phyloP scores from a whole-genome alignment of 1,140 invertebrate genomes.

The Pteromalus puparum region DNA sequence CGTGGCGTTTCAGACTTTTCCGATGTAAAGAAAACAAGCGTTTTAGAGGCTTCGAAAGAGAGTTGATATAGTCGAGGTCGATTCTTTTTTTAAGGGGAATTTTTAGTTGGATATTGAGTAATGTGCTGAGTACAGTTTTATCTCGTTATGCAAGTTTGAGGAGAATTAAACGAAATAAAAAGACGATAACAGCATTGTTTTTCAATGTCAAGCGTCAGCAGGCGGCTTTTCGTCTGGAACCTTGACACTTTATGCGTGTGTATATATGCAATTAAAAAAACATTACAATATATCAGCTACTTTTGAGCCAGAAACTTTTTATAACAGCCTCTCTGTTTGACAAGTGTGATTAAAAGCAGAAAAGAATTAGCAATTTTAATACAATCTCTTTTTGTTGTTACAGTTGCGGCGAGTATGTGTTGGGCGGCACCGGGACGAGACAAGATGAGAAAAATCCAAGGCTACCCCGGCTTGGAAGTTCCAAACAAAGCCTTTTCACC shows the following conservation, averaged over 20 bases:
- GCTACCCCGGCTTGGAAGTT: slow-evolving; percentile 11
- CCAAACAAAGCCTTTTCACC: slow-evolving; percentile 37
- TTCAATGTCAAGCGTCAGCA: too few relatives aligned
- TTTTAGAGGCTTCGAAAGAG: too few relatives aligned
- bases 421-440: slow-evolving; percentile 56
- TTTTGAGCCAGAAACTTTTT: too few relatives aligned
- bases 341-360: not conserved
- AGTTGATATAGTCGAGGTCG: too few relatives aligned
- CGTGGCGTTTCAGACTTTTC: too few relatives aligned
- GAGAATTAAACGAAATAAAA: too few relatives aligned
- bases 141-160: too few relatives aligned
- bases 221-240: not conserved
- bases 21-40: too few relatives aligned
- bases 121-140: too few relatives aligned
- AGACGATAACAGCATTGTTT: too few relatives aligned
- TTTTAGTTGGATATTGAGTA: too few relatives aligned
- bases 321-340: not conserved
- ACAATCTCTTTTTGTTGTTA: slow-evolving; percentile 49
- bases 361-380: not conserved
- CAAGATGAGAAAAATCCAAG: slow-evolving; percentile 45
- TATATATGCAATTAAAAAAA: not conserved
- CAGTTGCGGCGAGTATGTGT: slow-evolving; percentile 57
- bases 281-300: not conserved
- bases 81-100: too few relatives aligned
- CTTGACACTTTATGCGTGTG: not conserved